Percentiles rank a stretch among this genome's conserved stretches.
Conservation (phyloP, 2,888 invertebrate species). For the Leucophora obtusa region DNA sequence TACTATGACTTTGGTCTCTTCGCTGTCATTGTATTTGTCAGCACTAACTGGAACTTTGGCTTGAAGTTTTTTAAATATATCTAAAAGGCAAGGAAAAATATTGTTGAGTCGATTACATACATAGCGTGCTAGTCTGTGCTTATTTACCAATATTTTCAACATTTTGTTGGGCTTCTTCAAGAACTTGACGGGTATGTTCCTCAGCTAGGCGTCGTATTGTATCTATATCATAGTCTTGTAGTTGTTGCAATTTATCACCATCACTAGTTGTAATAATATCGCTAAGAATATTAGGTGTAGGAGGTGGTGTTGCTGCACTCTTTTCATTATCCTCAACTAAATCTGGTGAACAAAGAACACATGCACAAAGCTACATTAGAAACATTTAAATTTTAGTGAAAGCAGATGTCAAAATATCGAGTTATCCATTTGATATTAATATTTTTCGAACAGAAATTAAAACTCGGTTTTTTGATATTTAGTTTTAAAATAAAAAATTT, state of each 20-base stretch:
- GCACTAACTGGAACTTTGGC: constrained; percentile 36
- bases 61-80: constrained; percentile 28
- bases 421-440: too few relatives aligned
- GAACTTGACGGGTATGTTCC: constrained; percentile 61
- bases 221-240: constrained; percentile 41
- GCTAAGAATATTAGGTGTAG: constrained; percentile 65
- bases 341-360: neutral
- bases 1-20: constrained; percentile 16
- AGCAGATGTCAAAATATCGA: too few relatives aligned
- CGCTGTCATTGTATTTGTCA: neutral
- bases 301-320: constrained; percentile 47
- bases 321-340: neutral
- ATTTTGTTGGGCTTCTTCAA: constrained; percentile 64
- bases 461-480: too few relatives aligned
- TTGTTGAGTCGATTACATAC: neutral
- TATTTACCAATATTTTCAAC: constrained; percentile 65
- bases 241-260: neutral
- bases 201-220: constrained; percentile 63
- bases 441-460: too few relatives aligned
- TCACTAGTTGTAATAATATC: constrained; percentile 49
- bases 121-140: neutral
- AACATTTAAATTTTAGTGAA: too few relatives aligned
- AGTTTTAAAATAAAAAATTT: too few relatives aligned
- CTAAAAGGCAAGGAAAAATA: neutral
- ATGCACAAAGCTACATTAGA: too few relatives aligned